Conservation (phyloP, 2,113 vertebrate species). For the Neopipo cinnamomea region DNA sequence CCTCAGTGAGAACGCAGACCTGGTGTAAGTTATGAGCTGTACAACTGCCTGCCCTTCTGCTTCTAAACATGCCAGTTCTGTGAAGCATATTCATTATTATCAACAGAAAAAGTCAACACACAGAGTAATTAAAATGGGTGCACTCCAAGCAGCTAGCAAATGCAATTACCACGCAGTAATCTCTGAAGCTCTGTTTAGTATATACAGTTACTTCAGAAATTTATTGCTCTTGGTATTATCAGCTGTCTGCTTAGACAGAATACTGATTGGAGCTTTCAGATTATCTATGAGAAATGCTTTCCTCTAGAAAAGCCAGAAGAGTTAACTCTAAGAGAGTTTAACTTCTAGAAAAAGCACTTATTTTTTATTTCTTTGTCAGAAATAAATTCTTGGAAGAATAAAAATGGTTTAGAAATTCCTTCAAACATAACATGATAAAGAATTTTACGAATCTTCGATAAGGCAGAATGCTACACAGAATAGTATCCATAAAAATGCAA, state of each 20-base stretch:
- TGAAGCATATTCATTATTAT: background rate
- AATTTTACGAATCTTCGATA: background rate
- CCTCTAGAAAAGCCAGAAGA: background rate
- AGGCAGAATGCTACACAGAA: background rate
- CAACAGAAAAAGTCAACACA: background rate
- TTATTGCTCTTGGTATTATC: background rate
- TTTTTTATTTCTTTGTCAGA: background rate
- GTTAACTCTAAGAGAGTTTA: background rate
- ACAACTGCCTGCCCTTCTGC: background rate
- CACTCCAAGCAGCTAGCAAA: background rate
- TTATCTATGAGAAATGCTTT: background rate
- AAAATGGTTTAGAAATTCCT: background rate
- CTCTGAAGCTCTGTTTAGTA: background rate
- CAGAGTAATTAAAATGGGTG: background rate
- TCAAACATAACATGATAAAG: background rate
- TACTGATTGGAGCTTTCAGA: background rate
- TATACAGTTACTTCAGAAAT: background rate
- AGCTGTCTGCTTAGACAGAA: background rate
- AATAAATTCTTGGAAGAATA: background rate
- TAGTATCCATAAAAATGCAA: background rate
- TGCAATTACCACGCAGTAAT: background rate
- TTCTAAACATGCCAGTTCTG: background rate
- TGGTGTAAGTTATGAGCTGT: background rate
- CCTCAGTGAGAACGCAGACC: background rate
- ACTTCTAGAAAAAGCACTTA: background rate